phyloP scores from a whole-genome alignment of 1,140 invertebrate species.

The Uloborus diversus region DNA sequence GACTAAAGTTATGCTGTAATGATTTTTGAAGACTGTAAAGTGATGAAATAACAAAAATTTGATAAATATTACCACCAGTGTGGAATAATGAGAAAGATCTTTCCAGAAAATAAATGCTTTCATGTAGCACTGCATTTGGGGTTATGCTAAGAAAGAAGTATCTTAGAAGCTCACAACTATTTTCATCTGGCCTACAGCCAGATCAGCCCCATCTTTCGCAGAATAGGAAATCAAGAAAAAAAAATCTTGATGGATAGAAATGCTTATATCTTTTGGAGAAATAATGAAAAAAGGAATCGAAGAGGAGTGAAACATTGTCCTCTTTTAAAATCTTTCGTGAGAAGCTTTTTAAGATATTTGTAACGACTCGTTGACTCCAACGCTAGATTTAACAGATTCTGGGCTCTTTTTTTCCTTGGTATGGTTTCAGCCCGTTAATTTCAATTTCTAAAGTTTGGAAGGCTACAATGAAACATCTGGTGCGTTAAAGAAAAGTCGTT shows the following conservation, averaged over 20 bases:
- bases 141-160: background rate
- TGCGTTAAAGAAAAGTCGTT: background rate
- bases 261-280: conserved; percentile 46
- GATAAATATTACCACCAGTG: too few relatives aligned
- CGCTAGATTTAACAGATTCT: conserved; percentile 50
- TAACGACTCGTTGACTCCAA: conserved; percentile 42
- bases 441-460: conserved; percentile 17
- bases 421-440: conserved; percentile 32
- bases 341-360: background rate
- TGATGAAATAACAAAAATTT: too few relatives aligned
- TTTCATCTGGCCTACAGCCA: conserved; percentile 39
- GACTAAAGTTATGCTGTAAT: too few relatives aligned
- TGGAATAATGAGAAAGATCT: too few relatives aligned
- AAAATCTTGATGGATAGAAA: conserved; percentile 35
- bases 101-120: conserved; percentile 28
- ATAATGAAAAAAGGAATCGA: too few relatives aligned
- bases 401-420: conserved; percentile 30
- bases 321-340: conserved; percentile 8
- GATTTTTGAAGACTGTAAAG: too few relatives aligned
- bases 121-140: background rate
- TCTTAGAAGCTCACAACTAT: conserved; percentile 37
- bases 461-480: background rate
- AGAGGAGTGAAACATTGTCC: conserved; percentile 27
- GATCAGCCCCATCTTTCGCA: conserved; percentile 21
- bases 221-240: conserved; percentile 13